These are phyloP conservation scores for Drosophila varians DNA, from an alignment of 1,140 invertebrate species.

Conservation along the genomic window DNA sequence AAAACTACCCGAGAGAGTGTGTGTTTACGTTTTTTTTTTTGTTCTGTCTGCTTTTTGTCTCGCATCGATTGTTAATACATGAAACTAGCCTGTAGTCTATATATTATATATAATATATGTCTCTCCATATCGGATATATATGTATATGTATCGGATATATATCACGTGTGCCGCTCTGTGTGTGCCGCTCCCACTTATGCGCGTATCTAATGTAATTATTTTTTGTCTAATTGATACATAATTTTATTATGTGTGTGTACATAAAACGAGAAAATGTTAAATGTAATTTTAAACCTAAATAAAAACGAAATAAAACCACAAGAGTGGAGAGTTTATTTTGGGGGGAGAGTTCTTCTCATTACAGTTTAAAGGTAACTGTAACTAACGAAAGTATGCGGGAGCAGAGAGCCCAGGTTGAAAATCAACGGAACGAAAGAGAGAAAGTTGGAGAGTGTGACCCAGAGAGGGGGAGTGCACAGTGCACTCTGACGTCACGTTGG, in stretches of 20 bases:
- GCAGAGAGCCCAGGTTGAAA: no score
- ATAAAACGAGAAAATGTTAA: constrained; percentile 69
- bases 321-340: background rate
- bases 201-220: constrained; percentile 63
- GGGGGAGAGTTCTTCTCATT: background rate
- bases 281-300: constrained; percentile 70
- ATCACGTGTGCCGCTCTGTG: constrained; percentile 5
- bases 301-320: constrained; percentile 54
- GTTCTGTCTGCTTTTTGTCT: constrained; percentile 44
- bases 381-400: no score
- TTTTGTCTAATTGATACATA: constrained; percentile 66
- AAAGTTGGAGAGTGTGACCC: no score
- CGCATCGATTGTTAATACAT: constrained; percentile 43
- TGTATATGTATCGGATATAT: constrained; percentile 19
- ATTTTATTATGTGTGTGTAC: constrained; percentile 71
- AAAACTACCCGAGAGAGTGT: no score
- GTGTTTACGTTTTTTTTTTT: constrained; percentile 38
- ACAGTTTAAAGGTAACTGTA: background rate
- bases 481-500: no score
- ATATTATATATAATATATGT: no score
- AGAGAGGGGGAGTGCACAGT: no score
- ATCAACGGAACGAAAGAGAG: no score
- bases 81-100: constrained; percentile 56
- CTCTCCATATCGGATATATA: constrained; percentile 38
- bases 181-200: constrained; percentile 16